Conservation (phyloP, 2,113 vertebrate genomes). For the Colius striatus region DNA sequence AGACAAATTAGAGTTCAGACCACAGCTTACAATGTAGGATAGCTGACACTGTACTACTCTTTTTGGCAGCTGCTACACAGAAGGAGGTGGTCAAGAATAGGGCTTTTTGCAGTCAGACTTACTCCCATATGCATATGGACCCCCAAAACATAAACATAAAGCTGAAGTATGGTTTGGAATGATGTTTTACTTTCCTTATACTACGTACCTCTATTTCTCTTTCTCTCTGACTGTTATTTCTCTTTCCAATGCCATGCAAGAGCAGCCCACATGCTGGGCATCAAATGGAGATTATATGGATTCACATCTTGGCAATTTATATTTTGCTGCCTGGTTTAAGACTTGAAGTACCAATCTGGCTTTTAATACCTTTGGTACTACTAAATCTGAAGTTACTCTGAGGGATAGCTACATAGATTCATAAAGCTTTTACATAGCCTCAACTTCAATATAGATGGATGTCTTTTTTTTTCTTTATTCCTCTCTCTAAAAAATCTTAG, state of each 20-base stretch:
- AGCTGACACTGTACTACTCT: rapidly evolving
- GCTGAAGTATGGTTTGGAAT: background rate
- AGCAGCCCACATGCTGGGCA: background rate
- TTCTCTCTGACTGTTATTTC: background rate
- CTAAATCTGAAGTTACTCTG: slow-evolving; percentile 37
- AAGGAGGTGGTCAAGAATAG: background rate
- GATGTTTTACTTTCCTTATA: background rate
- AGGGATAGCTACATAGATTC: background rate
- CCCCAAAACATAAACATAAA: background rate
- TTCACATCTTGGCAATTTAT: slow-evolving; percentile 18
- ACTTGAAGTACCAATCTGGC: background rate
- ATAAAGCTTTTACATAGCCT: background rate
- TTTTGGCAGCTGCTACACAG: background rate
- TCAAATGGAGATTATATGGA: slow-evolving; percentile 26
- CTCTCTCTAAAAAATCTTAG: background rate
- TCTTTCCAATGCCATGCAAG: background rate
- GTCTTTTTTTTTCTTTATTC: background rate
- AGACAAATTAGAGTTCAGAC: background rate
- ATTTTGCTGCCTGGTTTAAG: slow-evolving; percentile 29
- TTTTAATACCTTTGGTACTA: slow-evolving; percentile 14
- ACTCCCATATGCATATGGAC: background rate
- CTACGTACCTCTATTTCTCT: background rate
- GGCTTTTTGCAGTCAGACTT: background rate
- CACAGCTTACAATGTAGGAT: rapidly evolving
- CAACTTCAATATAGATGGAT: background rate